Conservation (phyloP, 1,140 invertebrate species). For the Caenorhabditis remanei region DNA sequence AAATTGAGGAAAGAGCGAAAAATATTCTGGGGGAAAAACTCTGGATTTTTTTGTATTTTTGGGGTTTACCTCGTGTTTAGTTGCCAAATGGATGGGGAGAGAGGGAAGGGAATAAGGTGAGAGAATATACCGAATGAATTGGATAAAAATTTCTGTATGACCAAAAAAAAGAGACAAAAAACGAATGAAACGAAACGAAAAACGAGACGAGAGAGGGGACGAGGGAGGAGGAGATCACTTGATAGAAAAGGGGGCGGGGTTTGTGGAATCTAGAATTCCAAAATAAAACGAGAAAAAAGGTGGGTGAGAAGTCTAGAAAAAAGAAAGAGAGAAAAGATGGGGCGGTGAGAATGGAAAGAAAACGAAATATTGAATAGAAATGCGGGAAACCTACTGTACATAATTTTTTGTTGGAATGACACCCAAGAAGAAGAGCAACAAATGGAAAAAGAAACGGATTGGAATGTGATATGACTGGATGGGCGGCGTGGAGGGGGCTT, state of each 20-base stretch:
- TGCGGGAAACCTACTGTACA: constrained; percentile 3
- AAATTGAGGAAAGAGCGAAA: neutral
- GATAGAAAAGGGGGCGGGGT: neutral
- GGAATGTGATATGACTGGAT: neutral
- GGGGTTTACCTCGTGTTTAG: constrained; percentile 14
- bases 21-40: neutral
- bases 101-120: too few relatives aligned
- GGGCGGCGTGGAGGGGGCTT: too few relatives aligned
- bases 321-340: neutral
- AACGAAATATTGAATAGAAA: constrained; percentile 31
- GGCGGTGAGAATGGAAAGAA: neutral
- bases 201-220: neutral
- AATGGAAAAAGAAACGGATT: neutral
- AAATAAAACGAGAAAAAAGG: neutral
- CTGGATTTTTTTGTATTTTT: constrained; percentile 23
- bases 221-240: neutral
- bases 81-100: neutral
- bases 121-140: too few relatives aligned
- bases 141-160: neutral
- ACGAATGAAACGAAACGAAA: neutral
- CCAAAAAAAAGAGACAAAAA: neutral
- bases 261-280: too few relatives aligned
- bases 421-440: constrained; percentile 24
- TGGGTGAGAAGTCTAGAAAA: neutral
- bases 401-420: neutral